Evolutionary conservation across 2,797 vertebrate genomes (phyloP), one percentile per base, ranked within the genome.

Genomic region (Huso huso): DNA sequence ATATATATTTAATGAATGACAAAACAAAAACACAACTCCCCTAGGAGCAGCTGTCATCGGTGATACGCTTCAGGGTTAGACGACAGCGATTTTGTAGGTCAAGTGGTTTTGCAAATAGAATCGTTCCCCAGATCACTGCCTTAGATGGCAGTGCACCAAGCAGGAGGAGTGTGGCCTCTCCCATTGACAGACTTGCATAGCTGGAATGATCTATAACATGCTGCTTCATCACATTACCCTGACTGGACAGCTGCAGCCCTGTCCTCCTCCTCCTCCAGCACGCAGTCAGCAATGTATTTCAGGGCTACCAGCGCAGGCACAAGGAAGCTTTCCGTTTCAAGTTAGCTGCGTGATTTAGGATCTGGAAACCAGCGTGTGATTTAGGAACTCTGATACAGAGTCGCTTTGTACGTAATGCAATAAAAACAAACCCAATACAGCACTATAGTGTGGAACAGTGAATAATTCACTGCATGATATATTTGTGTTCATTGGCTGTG

Each of bases 111-210:
- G 37, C 5, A 37, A 37, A 37, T 37, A 37, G 37, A 37, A 37
- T 37, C 37, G 37, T 37, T 37, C 37, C 49, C 10, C 55, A 49
- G 55, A 11, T n/a, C 71, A 62, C 51, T 77, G 65, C 75, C 86
- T 80, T 84, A 87, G 81, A 89, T 81, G 88, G 87, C 68, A 69
- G 68, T 69, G 62, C 73, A 74, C 86, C 88, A 89, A 87, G 85
- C 80, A 86, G 77, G 70, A 70, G 73, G 53, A 78, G 72, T 66
- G 57, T 73, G 77, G 60, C 72, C 67, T 23, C 61, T 73, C 69
- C 76, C 68, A 67, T 49, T 66, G 68, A 69, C 69, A 63, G 69
- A 63, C 68, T 79, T 74, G 63, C 53, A 55, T 63, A 68, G 72
- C 68, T 66, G 73, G 68, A 73, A 74, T 72, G 51, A 76, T 81